Base-by-base conservation (phyloP, 2,113 vertebrate species). In the Dasyprocta punctata region DNA sequence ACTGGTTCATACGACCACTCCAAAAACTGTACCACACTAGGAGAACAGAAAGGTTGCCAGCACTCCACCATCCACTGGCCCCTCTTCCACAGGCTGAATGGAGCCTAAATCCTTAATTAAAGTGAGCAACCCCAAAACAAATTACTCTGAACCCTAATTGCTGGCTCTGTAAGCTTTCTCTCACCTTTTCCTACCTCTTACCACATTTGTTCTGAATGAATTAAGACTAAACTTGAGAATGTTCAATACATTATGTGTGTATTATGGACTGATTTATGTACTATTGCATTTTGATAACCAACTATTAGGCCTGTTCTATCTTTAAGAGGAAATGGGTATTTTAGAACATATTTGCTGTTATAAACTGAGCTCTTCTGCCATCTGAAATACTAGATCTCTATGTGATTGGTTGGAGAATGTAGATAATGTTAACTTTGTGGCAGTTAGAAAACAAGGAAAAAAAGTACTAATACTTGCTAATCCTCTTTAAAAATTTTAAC, bases 341-440 rank as follows among this genome's bases (percentile, higher is more conserved):
- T 82, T 60, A 22, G 20, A 77, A 75, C 2, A 52, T 2, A 14
- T 24, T 13, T 94, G 33, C 69, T 36, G 17, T 33, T 94, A 82
- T 24, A 80, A 71, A 47, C 6, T 14, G 49, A 84, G 11, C 30
- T 82, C 75, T 44, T 84, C 41, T 78, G 16, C 58, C 36, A 44
- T 86, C 36, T 71, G n/a, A 26, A 91, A 28, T 30, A n/a, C 36
- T 58, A 24, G 54, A 44, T 11, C 3, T 47, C 16, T 44, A 10
- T 26, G 17, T 26, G 2, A 28, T 26, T 13, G 52, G 52, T 44
- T 71, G 54, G 41, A 4, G n/a, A 63, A 84, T 65, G 7, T 85
- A 13, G 17, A 75, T 73, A 83, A 75, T 83, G 36, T 52, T 83
- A 83, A 89, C 36, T 88, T 96, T 69, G 22, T 19, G 11, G 36